Percentiles rank a stretch among this genome's conserved stretches.
Conservation (phyloP, 2,113 vertebrate genomes). For the Syngnathus typhle region DNA sequence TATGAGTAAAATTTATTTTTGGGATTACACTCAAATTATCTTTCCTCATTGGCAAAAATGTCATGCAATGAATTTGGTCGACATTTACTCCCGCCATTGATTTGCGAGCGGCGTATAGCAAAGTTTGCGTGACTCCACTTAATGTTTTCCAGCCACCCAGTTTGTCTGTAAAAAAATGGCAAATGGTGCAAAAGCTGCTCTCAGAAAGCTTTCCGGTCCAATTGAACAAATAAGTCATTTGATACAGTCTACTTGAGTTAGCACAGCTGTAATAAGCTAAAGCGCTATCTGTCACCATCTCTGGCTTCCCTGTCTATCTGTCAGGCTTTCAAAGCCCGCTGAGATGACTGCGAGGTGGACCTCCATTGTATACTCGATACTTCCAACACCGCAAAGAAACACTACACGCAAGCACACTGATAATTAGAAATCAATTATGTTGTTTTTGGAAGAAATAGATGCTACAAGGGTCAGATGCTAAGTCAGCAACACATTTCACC, state of each 20-base stretch:
- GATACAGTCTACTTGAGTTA: conserved; percentile 29
- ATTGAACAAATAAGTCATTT: conserved; percentile 1
- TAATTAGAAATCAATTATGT: not conserved
- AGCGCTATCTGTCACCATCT: conserved; percentile 23
- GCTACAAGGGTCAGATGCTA: not conserved
- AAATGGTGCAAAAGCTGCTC: conserved; percentile 28
- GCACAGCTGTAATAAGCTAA: conserved; percentile 53
- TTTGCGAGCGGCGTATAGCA: conserved; percentile 29
- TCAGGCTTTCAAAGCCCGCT: conserved; percentile 22
- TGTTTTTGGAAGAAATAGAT: not conserved
- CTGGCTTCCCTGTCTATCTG: conserved; percentile 5
- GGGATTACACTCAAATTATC: too few species aligned
- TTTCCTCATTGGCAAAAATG: too few species aligned
- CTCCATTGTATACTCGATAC: conserved; percentile 31
- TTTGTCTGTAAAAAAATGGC: conserved; percentile 38
- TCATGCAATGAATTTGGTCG: not conserved
- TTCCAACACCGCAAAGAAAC: conserved; percentile 1
- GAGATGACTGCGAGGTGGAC: conserved; percentile 29
- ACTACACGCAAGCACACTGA: too few species aligned
- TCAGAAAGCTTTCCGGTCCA: conserved; percentile 6
- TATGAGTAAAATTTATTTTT: too few species aligned
- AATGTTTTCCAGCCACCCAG: conserved; percentile 38
- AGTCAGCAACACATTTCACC: conserved; percentile 3
- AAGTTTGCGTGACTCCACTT: not conserved
- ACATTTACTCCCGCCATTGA: not conserved